A percentile compares a stretch with the other conserved stretches of the same genome.
These are phyloP conservation scores for Leucophora obtusa DNA, from an alignment of 2,888 invertebrate genomes.

Conservation along the genomic window DNA sequence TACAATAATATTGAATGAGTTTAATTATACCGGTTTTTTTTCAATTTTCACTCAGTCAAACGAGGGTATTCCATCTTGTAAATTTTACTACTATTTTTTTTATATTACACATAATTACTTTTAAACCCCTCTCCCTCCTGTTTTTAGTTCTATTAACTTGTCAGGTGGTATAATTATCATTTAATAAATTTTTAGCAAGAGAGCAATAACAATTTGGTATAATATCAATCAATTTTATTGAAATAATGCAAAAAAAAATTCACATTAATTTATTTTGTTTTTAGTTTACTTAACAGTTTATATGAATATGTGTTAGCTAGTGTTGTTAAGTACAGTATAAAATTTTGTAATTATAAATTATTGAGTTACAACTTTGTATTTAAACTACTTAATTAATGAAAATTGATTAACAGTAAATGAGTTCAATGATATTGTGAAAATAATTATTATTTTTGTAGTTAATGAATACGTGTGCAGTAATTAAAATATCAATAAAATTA, in stretches of 20 bases:
- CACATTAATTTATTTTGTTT: neutral
- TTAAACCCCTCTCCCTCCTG: neutral
- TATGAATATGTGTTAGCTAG: neutral
- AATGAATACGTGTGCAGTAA: too few species aligned
- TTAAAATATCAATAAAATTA: too few species aligned
- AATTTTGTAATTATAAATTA: neutral
- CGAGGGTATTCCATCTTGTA: neutral
- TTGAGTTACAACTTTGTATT: constrained; percentile 28
- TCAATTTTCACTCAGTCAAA: neutral
- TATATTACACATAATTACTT: constrained; percentile 55
- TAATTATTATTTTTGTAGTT: neutral
- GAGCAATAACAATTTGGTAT: constrained; percentile 25
- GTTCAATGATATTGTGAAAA: neutral
- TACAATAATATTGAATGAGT: constrained; percentile 49
- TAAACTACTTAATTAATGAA: constrained; percentile 37
- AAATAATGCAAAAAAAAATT: neutral
- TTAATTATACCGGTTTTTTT: constrained; percentile 63
- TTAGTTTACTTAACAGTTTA: neutral
- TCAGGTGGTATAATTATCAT: constrained; percentile 57
- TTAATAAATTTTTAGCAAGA: constrained; percentile 43
- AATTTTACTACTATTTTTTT: constrained; percentile 12
- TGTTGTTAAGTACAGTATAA: neutral
- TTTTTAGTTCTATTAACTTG: constrained; percentile 3
- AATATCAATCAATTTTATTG: constrained; percentile 51
- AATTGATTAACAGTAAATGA: constrained; percentile 18